Evolutionary conservation across 2,797 vertebrate species (phyloP), one percentile per base, ranked within the genome.

Genomic region (Hyperoplus immaculatus): DNA sequence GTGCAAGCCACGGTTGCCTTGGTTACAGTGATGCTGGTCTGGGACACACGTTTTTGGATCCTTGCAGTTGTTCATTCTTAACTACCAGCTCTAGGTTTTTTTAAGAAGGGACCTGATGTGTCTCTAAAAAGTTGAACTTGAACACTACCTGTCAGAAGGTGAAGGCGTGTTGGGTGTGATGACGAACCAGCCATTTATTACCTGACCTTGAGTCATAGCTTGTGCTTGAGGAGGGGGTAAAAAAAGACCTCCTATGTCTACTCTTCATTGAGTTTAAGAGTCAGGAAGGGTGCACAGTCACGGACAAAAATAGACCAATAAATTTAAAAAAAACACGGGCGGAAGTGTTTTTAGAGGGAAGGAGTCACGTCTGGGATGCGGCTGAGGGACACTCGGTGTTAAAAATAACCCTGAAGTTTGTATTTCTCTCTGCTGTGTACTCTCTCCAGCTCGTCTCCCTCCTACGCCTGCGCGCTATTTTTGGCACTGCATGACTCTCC

Each of bases 361-460:
- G 41, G 14, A 57, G 59, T 85, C 81, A 77, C 55, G 51, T 45
- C 59, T 77, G 56, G 56, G 76, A 65, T 86, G 80, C 77, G 73
- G 66, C 77, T 73, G 21, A 70, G 62, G 64, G 71, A 73, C 3
- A 8, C 21, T 12, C 39, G 58, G 55, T 14, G 78, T 53, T 92
- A 89, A 91, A 93, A 94, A 94, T 92, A 93, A 82, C 70, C 71
- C 58, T 5, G 1, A 57, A 63, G 75, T 90, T 91, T 92, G 88
- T 94, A 91, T 92, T 94, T 89, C 77, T 77, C 79, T 78, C 75
- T 67, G 7, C 56, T 60, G 45, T 60, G 45, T 43, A 38, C 54
- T 84, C 86, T 77, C 75, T 81, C 67, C 55, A 4, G 59, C 84
- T 82, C 60, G 54, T 74, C 75, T 80, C 72, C 69, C 79, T 69